These are phyloP conservation scores for Tyto alba DNA, from an alignment of 2,113 vertebrate species.

Conservation along the genomic window DNA sequence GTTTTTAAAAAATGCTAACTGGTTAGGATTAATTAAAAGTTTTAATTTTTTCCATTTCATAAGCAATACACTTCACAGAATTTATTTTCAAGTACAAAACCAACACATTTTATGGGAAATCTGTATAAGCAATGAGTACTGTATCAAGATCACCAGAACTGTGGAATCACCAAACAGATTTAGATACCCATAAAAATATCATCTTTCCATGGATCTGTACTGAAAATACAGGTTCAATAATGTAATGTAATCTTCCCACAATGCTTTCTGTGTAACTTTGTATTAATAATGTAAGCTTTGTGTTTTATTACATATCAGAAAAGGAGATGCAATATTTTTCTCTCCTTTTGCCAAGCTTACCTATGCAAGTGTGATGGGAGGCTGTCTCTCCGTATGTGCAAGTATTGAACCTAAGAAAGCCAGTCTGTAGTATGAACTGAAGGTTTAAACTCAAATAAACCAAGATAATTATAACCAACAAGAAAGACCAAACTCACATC, in stretches of 20 bases:
- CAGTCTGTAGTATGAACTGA: neutral
- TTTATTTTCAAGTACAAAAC: neutral
- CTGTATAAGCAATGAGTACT: neutral
- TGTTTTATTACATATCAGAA: neutral
- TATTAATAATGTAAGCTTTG: neutral
- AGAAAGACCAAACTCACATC: neutral
- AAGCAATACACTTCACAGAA: neutral
- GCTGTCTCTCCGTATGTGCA: neutral
- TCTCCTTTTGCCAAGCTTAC: neutral
- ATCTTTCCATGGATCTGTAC: neutral
- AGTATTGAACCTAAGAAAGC: neutral
- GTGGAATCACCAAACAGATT: neutral
- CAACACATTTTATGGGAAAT: neutral
- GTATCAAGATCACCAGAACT: neutral
- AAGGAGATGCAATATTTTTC: neutral
- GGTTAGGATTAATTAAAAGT: neutral
- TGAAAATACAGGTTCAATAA: neutral
- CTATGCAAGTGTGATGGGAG: neutral
- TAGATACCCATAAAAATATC: neutral
- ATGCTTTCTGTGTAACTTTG: neutral
- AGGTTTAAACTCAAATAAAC: neutral
- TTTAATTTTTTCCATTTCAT: neutral
- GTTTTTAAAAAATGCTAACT: neutral
- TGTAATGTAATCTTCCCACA: neutral
- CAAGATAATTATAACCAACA: neutral